Evolutionary conservation across 2,888 invertebrate species (phyloP).

Genomic region (Drosophila acutilabella): DNA sequence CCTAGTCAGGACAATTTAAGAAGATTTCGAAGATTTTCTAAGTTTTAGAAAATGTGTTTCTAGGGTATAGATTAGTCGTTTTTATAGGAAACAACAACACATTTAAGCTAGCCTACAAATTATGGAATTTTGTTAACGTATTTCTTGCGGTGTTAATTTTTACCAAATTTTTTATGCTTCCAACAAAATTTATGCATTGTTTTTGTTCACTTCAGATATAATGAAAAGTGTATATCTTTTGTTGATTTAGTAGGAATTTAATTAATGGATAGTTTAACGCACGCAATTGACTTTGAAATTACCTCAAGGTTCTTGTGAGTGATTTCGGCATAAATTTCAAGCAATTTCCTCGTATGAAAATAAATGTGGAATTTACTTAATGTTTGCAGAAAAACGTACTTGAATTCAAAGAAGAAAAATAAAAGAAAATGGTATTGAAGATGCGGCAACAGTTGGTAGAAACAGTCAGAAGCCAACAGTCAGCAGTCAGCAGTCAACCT

Average conservation of each 20-base stretch:
- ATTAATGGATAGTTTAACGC: constrained; percentile 15
- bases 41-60: too few relatives aligned
- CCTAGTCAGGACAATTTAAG: too few relatives aligned
- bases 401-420: neutral
- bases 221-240: neutral
- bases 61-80: too few relatives aligned
- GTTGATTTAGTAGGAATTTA: constrained; percentile 6
- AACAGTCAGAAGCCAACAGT: neutral
- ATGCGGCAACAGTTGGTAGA: neutral
- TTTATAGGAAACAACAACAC: too few relatives aligned
- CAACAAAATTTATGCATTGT: constrained; percentile 1
- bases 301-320: constrained; percentile 26
- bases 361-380: neutral
- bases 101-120: too few relatives aligned
- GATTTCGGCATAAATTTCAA: constrained; percentile 11
- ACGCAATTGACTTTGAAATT: constrained; percentile 13
- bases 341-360: neutral
- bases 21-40: too few relatives aligned
- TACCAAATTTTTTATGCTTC: neutral
- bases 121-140: neutral
- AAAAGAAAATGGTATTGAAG: neutral
- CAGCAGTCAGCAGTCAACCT: constrained; percentile 14
- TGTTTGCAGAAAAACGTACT: neutral
- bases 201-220: constrained; percentile 3
- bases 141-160: neutral